Conservation (phyloP, 2,888 invertebrate species). For the Drosophila differens region DNA sequence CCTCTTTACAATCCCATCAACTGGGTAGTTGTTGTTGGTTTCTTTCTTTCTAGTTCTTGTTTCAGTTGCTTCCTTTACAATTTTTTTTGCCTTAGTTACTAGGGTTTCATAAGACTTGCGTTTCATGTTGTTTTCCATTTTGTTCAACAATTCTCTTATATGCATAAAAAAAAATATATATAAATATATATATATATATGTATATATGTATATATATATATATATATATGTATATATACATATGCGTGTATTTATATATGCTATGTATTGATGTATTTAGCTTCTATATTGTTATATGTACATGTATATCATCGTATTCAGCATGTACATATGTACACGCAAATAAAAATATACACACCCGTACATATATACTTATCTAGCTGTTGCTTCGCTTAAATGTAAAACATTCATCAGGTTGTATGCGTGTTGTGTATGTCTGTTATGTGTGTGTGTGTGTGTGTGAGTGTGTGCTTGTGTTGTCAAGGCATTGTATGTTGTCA, state of each 20-base stretch:
- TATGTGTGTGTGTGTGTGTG: conserved; percentile 12
- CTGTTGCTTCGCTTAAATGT: conserved; percentile 15
- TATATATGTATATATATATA: background rate
- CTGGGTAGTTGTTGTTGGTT: conserved; percentile 18
- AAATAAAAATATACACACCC: conserved; percentile 12
- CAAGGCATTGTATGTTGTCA: conserved; percentile 46
- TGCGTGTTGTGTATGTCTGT: conserved; percentile 31
- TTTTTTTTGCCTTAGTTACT: conserved; percentile 82
- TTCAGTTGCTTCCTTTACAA: conserved; percentile 54
- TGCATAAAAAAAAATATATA: conserved; percentile 67
- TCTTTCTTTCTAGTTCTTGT: conserved; percentile 11
- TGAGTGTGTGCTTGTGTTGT: conserved; percentile 15
- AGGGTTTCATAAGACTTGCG: conserved; percentile 85
- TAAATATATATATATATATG: conserved; percentile 47
- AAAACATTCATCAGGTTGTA: conserved; percentile 34
- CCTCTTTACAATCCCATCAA: conserved; percentile 19
- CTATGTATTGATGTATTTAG: conserved; percentile 21
- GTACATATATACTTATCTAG: conserved; percentile 29
- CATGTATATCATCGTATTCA: background rate
- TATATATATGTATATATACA: background rate
- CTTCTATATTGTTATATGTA: conserved; percentile 21
- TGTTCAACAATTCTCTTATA: conserved; percentile 69
- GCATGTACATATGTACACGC: background rate
- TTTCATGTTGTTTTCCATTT: conserved; percentile 82
- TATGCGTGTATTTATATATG: background rate